phyloP scores from a whole-genome alignment of 1,140 invertebrate species.

The Samia ricini region DNA sequence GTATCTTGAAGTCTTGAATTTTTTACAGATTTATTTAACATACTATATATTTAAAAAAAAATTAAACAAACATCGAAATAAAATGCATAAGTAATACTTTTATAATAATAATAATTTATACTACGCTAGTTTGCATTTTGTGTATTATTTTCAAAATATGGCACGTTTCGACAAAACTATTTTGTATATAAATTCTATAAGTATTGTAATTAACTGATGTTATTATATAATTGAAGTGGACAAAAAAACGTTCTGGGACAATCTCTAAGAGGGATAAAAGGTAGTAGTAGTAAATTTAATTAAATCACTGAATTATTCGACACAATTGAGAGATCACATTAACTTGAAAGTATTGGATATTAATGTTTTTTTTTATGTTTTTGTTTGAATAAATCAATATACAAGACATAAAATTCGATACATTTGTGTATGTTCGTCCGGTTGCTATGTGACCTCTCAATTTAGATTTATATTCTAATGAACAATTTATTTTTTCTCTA shows the following conservation, averaged over 20 bases:
- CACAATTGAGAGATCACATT: background rate
- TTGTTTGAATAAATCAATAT: no score
- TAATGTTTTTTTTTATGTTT: no score
- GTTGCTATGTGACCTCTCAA: background rate
- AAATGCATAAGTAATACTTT: background rate
- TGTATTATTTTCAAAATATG: background rate
- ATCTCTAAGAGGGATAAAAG: background rate
- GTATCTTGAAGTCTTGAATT: no score
- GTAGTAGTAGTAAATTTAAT: background rate
- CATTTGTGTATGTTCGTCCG: background rate
- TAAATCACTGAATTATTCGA: background rate
- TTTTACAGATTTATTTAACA: no score
- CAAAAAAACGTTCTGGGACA: background rate
- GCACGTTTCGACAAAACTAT: background rate
- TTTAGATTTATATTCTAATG: background rate
- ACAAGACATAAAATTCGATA: background rate
- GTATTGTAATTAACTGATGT: background rate
- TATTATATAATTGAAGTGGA: conserved; percentile 4
- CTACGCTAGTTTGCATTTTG: background rate
- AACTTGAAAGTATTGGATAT: background rate
- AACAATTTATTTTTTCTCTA: background rate
- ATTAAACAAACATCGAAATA: background rate
- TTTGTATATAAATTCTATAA: background rate
- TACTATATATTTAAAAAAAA: no score
- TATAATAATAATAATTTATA: no score